phyloP scores from a whole-genome alignment of 2,113 vertebrate genomes.

The Suncus etruscus region DNA sequence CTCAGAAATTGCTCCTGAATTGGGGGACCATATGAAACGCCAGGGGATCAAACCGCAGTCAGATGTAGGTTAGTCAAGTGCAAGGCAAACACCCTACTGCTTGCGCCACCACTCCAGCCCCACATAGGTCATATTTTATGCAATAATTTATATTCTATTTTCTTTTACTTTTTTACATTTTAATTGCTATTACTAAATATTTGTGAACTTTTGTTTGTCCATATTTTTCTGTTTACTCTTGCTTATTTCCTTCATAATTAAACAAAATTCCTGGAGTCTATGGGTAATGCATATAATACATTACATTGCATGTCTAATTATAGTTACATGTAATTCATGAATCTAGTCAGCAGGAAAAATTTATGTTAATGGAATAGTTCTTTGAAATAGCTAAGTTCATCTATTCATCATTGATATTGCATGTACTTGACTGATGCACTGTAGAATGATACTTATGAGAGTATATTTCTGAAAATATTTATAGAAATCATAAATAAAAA shows the following conservation, averaged over 20 bases:
- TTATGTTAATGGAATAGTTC: neutral
- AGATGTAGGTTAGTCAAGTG: too few species aligned
- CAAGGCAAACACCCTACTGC: too few species aligned
- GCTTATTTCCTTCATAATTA: constrained; percentile 27
- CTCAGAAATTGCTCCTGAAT: too few species aligned
- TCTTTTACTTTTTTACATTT: constrained; percentile 39
- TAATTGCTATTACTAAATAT: neutral
- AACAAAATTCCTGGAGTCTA: neutral
- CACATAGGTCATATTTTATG: neutral
- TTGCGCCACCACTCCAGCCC: too few species aligned
- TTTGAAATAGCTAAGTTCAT: constrained; percentile 21
- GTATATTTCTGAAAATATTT: neutral
- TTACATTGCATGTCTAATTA: too few species aligned
- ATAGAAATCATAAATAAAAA: neutral
- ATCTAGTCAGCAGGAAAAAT: constrained; percentile 33
- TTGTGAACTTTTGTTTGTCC: neutral
- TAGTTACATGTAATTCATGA: neutral
- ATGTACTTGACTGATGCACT: neutral
- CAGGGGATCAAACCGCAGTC: too few species aligned
- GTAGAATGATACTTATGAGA: neutral
- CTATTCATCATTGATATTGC: neutral
- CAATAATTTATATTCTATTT: neutral
- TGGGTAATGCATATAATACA: neutral
- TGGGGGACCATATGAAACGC: too few species aligned
- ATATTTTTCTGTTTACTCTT: neutral